Base-by-base conservation (phyloP, 1,140 invertebrate genomes). In the Drosophila nebulosa region DNA sequence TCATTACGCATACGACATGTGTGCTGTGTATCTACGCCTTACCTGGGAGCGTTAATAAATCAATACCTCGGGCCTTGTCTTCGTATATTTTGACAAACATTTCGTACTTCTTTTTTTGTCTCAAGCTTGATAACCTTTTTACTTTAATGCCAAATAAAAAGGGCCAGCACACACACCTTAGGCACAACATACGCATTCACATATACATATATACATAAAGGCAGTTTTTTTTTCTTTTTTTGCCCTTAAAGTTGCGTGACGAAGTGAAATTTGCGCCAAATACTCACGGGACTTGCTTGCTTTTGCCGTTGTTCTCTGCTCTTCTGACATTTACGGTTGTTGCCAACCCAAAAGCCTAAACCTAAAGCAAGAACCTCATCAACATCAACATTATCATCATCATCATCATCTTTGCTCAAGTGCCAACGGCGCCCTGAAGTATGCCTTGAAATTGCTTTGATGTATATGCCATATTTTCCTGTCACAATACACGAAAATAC, bases 191-290 rank as follows among this genome's bases (percentile, higher is more conserved):
- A 88, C 71, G 83, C 73, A 88, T 75, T 16, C 39, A 46, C 16
- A 21, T 10, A 42, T 42, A 36, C 35, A 24, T 24, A 4, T 24
- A 24, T 4, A 32, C 10, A 32, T 32, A 32, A 32, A 32, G 30
- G 30, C 12, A 32, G 2, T 36, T 36, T n/a, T n/a, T n/a, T n/a
- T n/a, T n/a, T n/a, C n/a, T 21, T 46, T 46, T 46, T 81, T 78
- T 78, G 74, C 83, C 83, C 88, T 88, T 88, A 83, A 88, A 86
- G 83, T 88, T 88, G 83, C 83, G 83, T 88, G 83, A 88, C 83
- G 83, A 89, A 83, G 74, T 79, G 75, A 88, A 88, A 88, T 89
- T 88, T 88, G 84, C 79, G 75, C 74, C 84, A 79, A 89, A 88
- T 70, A 89, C 84, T 89, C 84, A 62, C 57, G 84, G 79, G 83